Evolutionary conservation across 2,888 invertebrate genomes (phyloP).

Genomic region (Selenia dentaria): DNA sequence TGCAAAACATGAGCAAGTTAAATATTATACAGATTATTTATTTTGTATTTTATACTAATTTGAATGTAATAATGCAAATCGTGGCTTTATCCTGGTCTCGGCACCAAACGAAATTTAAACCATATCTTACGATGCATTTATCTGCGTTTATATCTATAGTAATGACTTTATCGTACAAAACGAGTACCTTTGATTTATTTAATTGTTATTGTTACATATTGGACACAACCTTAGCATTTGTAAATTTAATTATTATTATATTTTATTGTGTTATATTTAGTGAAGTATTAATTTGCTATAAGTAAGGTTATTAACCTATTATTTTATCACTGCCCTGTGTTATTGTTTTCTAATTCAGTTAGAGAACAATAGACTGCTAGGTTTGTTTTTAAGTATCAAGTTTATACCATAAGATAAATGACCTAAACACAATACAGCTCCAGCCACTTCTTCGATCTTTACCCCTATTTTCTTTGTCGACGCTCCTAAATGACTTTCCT

Average conservation of each 20-base stretch:
- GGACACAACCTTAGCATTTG: slow-evolving; percentile 1
- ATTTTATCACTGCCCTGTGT: not conserved
- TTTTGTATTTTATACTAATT: too few relatives aligned
- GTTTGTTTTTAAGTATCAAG: too few relatives aligned
- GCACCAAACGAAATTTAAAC: slow-evolving; percentile 20
- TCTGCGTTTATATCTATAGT: slow-evolving; percentile 23
- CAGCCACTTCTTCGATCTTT: too few relatives aligned
- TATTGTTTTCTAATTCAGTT: not conserved
- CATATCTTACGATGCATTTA: slow-evolving; percentile 26
- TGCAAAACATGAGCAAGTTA: too few relatives aligned
- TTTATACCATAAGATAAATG: too few relatives aligned
- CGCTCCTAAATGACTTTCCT: too few relatives aligned
- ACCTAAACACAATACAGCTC: too few relatives aligned
- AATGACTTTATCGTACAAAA: slow-evolving; percentile 26
- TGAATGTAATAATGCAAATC: too few relatives aligned
- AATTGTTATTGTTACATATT: slow-evolving; percentile 6
- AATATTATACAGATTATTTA: too few relatives aligned
- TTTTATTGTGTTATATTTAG: slow-evolving; percentile 4
- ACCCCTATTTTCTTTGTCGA: too few relatives aligned
- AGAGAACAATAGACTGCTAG: too few relatives aligned
- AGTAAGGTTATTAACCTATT: slow-evolving; percentile 1
- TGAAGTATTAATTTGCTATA: slow-evolving; percentile 12
- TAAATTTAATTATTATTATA: not conserved
- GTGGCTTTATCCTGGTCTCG: slow-evolving; percentile 10
- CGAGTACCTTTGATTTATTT: slow-evolving; percentile 24